Evolutionary conservation across 1,140 invertebrate species (phyloP).

Genomic region (Listronotus oregonensis): DNA sequence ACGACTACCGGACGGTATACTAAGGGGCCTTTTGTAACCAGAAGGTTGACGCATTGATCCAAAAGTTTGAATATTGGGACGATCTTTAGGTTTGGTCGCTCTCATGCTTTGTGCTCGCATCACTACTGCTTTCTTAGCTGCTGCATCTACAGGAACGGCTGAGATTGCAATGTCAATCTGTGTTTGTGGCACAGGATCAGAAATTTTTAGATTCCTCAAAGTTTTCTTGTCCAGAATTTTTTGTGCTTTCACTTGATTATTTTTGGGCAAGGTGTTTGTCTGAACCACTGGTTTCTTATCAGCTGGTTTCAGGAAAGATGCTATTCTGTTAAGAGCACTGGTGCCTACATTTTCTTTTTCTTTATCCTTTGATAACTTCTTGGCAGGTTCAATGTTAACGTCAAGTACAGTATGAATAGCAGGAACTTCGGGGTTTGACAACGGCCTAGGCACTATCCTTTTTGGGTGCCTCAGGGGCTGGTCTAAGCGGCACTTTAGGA

Average conservation of each 20-base stretch:
- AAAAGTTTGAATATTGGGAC: constrained; percentile 72
- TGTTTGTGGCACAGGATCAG: constrained; percentile 75
- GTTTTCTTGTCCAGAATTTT: constrained; percentile 72
- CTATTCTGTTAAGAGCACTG: constrained; percentile 71
- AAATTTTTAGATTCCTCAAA: constrained; percentile 78
- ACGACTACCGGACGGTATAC: constrained; percentile 64
- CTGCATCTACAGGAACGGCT: constrained; percentile 61
- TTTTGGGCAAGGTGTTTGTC: constrained; percentile 63
- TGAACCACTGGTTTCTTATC: constrained; percentile 63
- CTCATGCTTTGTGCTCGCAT: constrained; percentile 80
- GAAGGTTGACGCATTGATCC: constrained; percentile 75
- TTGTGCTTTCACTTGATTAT: constrained; percentile 64
- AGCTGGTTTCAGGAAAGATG: constrained; percentile 74
- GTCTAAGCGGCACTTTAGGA: constrained; percentile 61
- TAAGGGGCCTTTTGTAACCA: constrained; percentile 69
- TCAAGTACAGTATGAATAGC: constrained; percentile 54
- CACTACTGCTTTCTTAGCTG: constrained; percentile 62
- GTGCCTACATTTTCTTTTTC: constrained; percentile 61
- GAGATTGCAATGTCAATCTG: constrained; percentile 65
- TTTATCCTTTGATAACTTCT: constrained; percentile 47
- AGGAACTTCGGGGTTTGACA: constrained; percentile 59
- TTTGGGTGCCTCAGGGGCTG: constrained; percentile 61
- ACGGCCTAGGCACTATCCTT: constrained; percentile 53
- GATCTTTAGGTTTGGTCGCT: constrained; percentile 61
- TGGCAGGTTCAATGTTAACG: constrained; percentile 49